Percentiles rank a stretch among this genome's conserved stretches.
Conservation (phyloP, 2,888 invertebrate genomes). For the Reticulitermes lucifugus region DNA sequence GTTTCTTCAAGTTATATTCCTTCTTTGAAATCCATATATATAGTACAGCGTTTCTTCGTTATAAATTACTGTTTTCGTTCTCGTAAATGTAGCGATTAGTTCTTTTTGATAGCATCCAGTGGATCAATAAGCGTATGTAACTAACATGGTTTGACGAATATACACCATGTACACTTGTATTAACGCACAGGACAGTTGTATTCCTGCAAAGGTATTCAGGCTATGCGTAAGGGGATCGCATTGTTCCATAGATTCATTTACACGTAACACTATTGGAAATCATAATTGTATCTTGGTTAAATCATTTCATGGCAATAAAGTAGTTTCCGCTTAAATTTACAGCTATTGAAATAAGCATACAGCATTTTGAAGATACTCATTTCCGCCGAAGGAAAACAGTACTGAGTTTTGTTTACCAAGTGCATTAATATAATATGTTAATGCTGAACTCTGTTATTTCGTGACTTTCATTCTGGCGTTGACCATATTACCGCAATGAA, state of each 20-base stretch:
- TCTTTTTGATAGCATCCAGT: background rate
- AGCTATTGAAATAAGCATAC: too few relatives aligned
- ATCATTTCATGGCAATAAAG: too few relatives aligned
- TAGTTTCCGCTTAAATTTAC: too few relatives aligned
- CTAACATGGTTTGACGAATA: background rate
- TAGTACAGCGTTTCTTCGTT: background rate
- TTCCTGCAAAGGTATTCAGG: background rate
- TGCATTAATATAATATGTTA: too few relatives aligned
- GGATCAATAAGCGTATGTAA: slow-evolving; percentile 3
- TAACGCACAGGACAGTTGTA: background rate
- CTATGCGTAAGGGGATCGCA: background rate
- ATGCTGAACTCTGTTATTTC: too few relatives aligned
- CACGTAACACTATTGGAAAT: background rate
- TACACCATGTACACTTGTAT: slow-evolving; percentile 7
- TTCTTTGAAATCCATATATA: background rate
- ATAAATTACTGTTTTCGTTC: background rate
- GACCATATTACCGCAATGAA: background rate
- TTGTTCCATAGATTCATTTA: background rate
- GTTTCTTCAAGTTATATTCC: slow-evolving; percentile 56
- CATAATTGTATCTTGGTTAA: background rate
- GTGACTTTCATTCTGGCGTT: background rate
- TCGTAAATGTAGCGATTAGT: background rate
- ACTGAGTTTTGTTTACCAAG: too few relatives aligned
- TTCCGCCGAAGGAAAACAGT: too few relatives aligned
- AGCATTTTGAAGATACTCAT: too few relatives aligned